These are phyloP conservation scores for Calidris pugnax DNA, from an alignment of 2,113 vertebrate genomes.

Conservation along the genomic window DNA sequence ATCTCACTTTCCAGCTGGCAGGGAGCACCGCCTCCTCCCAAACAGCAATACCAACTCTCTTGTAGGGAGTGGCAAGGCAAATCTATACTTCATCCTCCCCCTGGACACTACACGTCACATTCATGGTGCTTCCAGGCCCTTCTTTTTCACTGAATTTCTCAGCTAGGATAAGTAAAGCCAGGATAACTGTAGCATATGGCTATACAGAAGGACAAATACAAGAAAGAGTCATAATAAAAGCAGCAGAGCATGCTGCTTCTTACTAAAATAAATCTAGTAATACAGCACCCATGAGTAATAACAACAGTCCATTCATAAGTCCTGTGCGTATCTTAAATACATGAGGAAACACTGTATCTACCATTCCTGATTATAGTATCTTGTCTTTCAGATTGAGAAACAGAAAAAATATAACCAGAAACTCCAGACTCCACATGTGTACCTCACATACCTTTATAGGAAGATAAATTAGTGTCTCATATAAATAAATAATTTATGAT, in stretches of 20 bases:
- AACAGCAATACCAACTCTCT: not conserved
- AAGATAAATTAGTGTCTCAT: not conserved
- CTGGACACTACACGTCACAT: not conserved
- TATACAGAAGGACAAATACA: not conserved
- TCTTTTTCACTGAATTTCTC: not conserved
- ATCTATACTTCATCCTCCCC: not conserved
- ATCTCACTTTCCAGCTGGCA: not conserved
- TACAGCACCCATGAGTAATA: not conserved
- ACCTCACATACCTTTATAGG: not conserved
- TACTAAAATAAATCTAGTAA: not conserved
- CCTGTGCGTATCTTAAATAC: not conserved
- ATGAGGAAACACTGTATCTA: not conserved
- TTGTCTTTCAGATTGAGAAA: not conserved
- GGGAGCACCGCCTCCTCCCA: not conserved
- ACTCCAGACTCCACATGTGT: not conserved
- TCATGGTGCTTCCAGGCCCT: not conserved
- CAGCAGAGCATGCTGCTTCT: not conserved
- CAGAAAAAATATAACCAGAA: not conserved
- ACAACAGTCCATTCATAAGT: not conserved
- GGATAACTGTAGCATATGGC: not conserved
- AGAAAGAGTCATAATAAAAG: not conserved
- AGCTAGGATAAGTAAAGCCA: not conserved
- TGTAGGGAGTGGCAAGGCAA: not conserved
- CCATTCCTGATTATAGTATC: not conserved
- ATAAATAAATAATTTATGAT: not conserved